A percentile compares a stretch with the other conserved stretches of the same genome.
Conservation (phyloP, 1,140 invertebrate genomes). For the honey bee (Apis mellifera) region Amel_HAv3.1 CM009937.2:12483001-12483500, state of each 20-base stretch:
- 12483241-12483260: not conserved
- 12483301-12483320: not conserved
- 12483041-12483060: constrained; percentile 16
- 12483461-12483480: not conserved
- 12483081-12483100: constrained; percentile 1
- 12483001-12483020: not conserved
- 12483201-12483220: not conserved
- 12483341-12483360: not conserved
- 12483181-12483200: not conserved
- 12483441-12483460: not conserved
- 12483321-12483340: constrained; percentile 14
- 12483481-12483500: not conserved
- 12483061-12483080: not conserved
- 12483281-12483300: not conserved
- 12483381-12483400: not conserved
- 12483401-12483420: not conserved
- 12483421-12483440: not conserved
- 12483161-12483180: constrained; percentile 6
- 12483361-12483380: constrained; percentile 8
- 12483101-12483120: not conserved
- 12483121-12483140: not conserved
- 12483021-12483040: not conserved
- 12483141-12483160: not conserved
- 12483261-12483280: not conserved
- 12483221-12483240: not conserved